These are phyloP conservation scores for Drosophila niveifrons DNA, from an alignment of 2,888 invertebrate species.

Conservation along the genomic window DNA sequence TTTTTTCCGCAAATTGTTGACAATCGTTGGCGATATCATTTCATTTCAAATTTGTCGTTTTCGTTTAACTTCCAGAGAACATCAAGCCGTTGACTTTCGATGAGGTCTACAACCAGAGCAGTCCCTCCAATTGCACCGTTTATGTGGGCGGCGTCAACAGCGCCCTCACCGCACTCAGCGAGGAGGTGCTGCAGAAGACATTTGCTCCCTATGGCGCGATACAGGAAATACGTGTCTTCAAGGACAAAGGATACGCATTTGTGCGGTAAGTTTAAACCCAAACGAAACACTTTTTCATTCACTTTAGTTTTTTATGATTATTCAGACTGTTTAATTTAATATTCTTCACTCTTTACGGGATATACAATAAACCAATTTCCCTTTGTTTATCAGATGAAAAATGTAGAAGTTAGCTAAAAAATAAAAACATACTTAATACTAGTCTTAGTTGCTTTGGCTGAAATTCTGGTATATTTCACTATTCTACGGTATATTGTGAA, in stretches of 20 bases:
- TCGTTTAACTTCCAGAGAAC: conserved; percentile 88
- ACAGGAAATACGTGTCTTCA: conserved; percentile 99
- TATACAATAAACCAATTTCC: too few species aligned
- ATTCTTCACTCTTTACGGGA: too few species aligned
- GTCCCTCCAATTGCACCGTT: conserved; percentile 99
- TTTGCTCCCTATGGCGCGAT: conserved; percentile 98
- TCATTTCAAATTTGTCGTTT: neutral
- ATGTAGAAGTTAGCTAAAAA: too few species aligned
- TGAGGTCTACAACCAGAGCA: conserved; percentile 99
- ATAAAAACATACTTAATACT: too few species aligned
- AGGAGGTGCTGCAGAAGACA: conserved; percentile 98
- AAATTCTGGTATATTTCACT: too few species aligned
- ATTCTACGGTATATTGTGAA: too few species aligned
- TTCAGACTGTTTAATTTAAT: too few species aligned
- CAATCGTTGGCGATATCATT: conserved; percentile 21
- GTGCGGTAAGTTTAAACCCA: conserved; percentile 89
- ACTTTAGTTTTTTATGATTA: too few species aligned
- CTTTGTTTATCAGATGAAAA: too few species aligned
- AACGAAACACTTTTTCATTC: too few species aligned
- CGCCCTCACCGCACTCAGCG: conserved; percentile 93
- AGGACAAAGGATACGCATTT: conserved; percentile 99
- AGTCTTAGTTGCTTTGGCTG: too few species aligned
- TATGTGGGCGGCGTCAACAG: conserved; percentile 95
- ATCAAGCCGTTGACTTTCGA: conserved; percentile 97
- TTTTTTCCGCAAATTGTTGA: conserved; percentile 22